Base-by-base conservation (phyloP, 2,797 vertebrate species). In the Catostomus latipinnis region DNA sequence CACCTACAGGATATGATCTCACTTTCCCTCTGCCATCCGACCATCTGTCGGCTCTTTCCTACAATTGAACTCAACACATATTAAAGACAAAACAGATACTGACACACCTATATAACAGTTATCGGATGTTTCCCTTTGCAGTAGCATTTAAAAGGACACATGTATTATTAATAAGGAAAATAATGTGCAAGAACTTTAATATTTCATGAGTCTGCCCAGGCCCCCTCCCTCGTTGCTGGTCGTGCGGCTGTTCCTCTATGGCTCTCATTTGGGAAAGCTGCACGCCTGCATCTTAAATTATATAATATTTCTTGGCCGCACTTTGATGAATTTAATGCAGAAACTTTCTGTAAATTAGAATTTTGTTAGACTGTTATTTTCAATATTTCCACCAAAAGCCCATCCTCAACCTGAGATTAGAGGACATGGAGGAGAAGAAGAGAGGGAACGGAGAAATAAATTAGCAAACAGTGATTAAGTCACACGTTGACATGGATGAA, bases 111-210 rank as follows among this genome's bases (percentile, higher is more conserved):
- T 81, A 67, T 65, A 89, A 90, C 87, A 89, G 76, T 87, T 74
- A 78, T 75, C 85, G 87, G 93, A 88, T 85, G 88, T 86, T 93
- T 89, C 84, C 88, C 84, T 89, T 88, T 94, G 95, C 93, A 93
- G 93, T 86, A 92, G 89, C 91, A 93, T 94, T 96, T 93, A 93
- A 91, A 22, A 90, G 91, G 87, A 83, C 65, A 16, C 14, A 92
- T 97, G 92, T 90, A 97, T 95, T 96, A 97, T 97, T 97, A 93
- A 97, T 96, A 95, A 92, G 50, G 82, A 90, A 94, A 87, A 94
- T 34, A 34, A 34, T 90, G 93, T 91, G 85, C 89, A 81, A 85
- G 92, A 96, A 84, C 74, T 94, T 98, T 92, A 97, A 97, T 97
- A 95, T 93, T 95, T 94, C 86, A 95, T 93, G 92, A 80, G 77